Evolutionary conservation across 2,888 invertebrate species (phyloP), one percentile per base, ranked within the genome.

Genomic region (Eumacrocentrus americanus): DNA sequence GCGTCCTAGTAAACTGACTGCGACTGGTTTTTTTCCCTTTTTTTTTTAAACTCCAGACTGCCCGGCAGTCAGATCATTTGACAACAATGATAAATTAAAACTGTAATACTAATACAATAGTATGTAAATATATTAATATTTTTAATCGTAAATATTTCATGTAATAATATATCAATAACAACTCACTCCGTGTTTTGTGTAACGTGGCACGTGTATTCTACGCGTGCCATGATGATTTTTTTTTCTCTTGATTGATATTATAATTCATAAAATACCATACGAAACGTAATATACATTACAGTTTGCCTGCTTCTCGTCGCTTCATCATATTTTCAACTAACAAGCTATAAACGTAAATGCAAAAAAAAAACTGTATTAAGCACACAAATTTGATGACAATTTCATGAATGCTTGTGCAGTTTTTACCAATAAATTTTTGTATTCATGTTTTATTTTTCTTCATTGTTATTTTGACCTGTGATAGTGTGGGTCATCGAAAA

Each of bases 201-300:
- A 70, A 68, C 71, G 64, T 67, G 70, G 67, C 67, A 69, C 72
- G 66, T 70, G 70, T 70, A 66, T 69, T 68, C n/a, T n/a, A 61
- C 37, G 7, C 5, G 22, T 20, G 20, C 20, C 7, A 34, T 59
- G 47, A 54, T 14, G 54, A 57, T 37, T 66, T 69, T 71, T 22
- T 42, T 42, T 44, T 44, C 37, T n/a, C 11, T 23, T 20, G 3
- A 72, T 67, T 65, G 67, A 65, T 65, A 65, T 70, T 68, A 67
- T 9, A 29, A 67, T 81, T 83, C 83, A 83, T 84, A 84, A 84
- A 84, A 83, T 84, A 84, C 84, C 84, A 84, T 84, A 85, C 84
- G 81, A 81, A 84, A 84, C 82, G 83, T 84, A 84, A 83, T 83
- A 73, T 79, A 81, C 78, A 84, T 84, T 84, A 84, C 83, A 83